Conservation (phyloP, 2,888 invertebrate genomes). For the Aethes cnicana region DNA sequence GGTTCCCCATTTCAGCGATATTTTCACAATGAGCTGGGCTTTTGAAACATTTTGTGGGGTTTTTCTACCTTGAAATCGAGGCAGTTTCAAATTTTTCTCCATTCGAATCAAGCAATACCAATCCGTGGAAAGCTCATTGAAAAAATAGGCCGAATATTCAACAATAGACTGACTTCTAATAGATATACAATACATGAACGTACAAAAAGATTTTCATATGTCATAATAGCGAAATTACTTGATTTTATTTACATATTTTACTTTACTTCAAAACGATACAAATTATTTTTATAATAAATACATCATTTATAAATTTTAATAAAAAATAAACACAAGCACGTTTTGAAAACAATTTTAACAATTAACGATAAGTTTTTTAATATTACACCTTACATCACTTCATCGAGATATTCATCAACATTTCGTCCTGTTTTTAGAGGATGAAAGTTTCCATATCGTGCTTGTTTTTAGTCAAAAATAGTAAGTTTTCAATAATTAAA, state of each 20-base stretch:
- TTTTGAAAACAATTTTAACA: too few relatives aligned
- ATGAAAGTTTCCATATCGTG: too few relatives aligned
- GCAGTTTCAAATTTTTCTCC: background rate
- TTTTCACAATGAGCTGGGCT: slow-evolving; percentile 46
- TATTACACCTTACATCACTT: too few relatives aligned
- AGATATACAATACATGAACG: background rate
- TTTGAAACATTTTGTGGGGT: background rate
- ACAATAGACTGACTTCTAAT: slow-evolving; percentile 17
- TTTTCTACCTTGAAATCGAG: background rate
- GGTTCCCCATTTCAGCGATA: slow-evolving; percentile 72
- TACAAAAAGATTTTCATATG: background rate
- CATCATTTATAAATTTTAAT: too few relatives aligned
- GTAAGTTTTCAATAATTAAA: slow-evolving; percentile 5
- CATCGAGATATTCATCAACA: too few relatives aligned
- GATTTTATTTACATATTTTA: too few relatives aligned
- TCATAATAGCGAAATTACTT: too few relatives aligned
- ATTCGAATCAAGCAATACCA: background rate
- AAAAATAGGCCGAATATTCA: slow-evolving; percentile 16
- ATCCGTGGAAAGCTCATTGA: slow-evolving; percentile 12
- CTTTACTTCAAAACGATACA: too few relatives aligned
- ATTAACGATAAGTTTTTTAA: too few relatives aligned
- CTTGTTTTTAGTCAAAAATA: background rate
- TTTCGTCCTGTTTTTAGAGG: too few relatives aligned
- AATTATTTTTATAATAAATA: too few relatives aligned
- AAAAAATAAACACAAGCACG: too few relatives aligned